phyloP scores from a whole-genome alignment of 2,797 vertebrate species.

The Amniataba percoides region DNA sequence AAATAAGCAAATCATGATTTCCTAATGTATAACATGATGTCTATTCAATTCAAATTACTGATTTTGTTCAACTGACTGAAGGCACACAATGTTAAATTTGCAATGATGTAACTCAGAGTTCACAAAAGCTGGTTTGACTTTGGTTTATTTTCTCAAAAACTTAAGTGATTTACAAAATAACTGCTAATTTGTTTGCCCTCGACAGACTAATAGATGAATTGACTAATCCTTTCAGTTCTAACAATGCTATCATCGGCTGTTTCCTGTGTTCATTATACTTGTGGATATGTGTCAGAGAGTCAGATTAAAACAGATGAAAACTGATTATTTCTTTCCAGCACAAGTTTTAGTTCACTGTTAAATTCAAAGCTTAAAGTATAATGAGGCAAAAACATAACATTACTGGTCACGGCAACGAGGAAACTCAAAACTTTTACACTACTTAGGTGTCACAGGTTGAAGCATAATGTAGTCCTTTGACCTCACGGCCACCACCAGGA shows the following conservation, averaged over 20 bases:
- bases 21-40: not conserved
- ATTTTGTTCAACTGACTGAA: not conserved
- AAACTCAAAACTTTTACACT: not conserved
- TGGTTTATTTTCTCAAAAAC: not conserved
- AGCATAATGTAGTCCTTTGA: not conserved
- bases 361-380: not conserved
- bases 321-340: not conserved
- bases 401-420: not conserved
- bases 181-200: not conserved
- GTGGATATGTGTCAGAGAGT: not conserved
- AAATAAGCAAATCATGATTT: not conserved
- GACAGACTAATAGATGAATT: not conserved
- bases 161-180: not conserved
- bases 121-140: too few species aligned
- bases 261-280: not conserved
- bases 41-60: not conserved
- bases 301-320: constrained; percentile 1
- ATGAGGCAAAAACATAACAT: not conserved
- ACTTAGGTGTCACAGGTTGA: not conserved
- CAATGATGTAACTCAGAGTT: not conserved
- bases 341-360: not conserved
- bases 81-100: not conserved
- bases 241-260: not conserved
- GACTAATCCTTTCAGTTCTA: not conserved
- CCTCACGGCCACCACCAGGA: not conserved